These are phyloP conservation scores for Anneissia japonica DNA, from an alignment of 35 echinoderm and acorn worm genomes.

Conservation along the genomic window DNA sequence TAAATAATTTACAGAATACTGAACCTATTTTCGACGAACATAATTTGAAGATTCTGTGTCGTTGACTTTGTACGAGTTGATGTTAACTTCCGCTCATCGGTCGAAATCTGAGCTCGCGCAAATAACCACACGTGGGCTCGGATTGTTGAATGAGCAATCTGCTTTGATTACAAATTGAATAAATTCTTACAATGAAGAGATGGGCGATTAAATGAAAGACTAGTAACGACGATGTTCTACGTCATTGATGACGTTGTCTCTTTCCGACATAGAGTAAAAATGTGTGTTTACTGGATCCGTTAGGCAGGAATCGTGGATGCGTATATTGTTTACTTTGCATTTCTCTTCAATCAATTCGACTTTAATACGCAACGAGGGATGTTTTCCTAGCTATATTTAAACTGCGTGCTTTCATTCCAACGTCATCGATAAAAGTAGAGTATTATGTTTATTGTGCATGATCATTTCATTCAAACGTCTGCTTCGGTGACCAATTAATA, in stretches of 20 bases:
- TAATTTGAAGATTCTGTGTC: no score
- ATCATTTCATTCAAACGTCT: no score
- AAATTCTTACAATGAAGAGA: neutral
- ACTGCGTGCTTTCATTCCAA: neutral
- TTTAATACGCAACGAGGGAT: neutral
- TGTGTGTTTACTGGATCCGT: neutral
- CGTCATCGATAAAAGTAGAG: no score
- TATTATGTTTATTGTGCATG: no score
- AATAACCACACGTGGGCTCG: neutral
- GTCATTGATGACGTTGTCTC: neutral
- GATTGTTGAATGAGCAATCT: neutral
- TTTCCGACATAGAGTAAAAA: neutral
- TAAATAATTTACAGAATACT: no score
- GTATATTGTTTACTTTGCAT: neutral
- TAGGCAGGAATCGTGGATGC: neutral
- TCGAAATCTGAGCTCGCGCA: neutral
- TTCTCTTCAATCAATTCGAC: neutral
- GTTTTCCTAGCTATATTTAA: neutral
- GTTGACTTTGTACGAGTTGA: no score
- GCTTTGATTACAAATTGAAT: neutral
- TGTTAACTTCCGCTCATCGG: no score
- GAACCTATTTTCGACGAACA: no score
- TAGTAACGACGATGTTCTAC: neutral
- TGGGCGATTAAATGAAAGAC: neutral
- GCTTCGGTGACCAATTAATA: no score